Percentiles rank a stretch among this genome's conserved stretches.
These are phyloP conservation scores for Brachyopa scutellaris DNA, from an alignment of 2,888 invertebrate genomes.

Conservation along the genomic window DNA sequence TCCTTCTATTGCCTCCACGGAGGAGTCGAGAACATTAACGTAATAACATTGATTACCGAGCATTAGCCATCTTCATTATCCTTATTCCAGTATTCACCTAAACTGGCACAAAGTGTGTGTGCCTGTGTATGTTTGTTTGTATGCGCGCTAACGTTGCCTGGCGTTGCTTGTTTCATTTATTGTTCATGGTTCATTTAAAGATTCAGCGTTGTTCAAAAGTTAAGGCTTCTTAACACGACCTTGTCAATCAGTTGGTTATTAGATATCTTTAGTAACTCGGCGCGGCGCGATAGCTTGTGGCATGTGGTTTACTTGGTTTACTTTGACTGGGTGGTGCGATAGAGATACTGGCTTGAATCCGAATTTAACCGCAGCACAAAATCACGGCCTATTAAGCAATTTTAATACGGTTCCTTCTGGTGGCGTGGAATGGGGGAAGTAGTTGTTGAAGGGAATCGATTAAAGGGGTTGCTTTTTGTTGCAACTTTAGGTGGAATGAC, in stretches of 20 bases:
- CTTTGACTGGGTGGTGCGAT: slow-evolving; percentile 32
- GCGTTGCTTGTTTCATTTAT: slow-evolving; percentile 52
- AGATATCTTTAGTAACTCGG: slow-evolving; percentile 50
- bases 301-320: slow-evolving; percentile 55
- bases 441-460: slow-evolving; percentile 22
- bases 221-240: slow-evolving; percentile 61
- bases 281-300: slow-evolving; percentile 53
- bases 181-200: slow-evolving; percentile 69
- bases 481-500: too few species aligned
- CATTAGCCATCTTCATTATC: slow-evolving; percentile 66
- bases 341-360: not conserved
- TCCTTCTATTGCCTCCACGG: not conserved
- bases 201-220: slow-evolving; percentile 54
- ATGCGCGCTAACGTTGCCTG: slow-evolving; percentile 17
- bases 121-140: not conserved
- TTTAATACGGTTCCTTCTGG: slow-evolving; percentile 52
- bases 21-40: slow-evolving; percentile 33
- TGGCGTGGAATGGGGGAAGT: not conserved
- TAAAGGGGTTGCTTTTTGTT: slow-evolving; percentile 2
- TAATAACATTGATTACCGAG: slow-evolving; percentile 65
- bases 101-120: slow-evolving; percentile 1
- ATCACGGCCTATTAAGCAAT: slow-evolving; percentile 64
- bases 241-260: slow-evolving; percentile 49
- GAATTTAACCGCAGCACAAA: slow-evolving; percentile 60
- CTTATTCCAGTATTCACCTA: slow-evolving; percentile 50